These are phyloP conservation scores for Aphidius ervi DNA, from an alignment of 1,140 invertebrate species.

Conservation along the genomic window DNA sequence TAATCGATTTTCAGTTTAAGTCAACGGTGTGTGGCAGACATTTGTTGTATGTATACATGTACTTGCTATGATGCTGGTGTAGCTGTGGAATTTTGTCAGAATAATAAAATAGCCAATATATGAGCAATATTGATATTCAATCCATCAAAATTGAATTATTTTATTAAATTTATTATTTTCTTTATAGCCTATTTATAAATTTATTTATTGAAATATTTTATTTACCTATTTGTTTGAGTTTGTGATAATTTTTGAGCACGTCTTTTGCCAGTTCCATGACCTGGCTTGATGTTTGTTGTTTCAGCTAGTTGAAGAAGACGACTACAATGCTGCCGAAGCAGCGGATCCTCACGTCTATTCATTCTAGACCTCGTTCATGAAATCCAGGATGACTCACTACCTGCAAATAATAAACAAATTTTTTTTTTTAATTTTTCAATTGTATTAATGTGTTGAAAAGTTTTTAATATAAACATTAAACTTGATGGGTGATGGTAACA, in stretches of 20 bases:
- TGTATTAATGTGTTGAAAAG: too few relatives aligned
- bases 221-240: too few relatives aligned
- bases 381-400: conserved; percentile 34
- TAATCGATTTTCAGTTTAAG: conserved; percentile 9
- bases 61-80: background rate
- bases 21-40: background rate
- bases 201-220: background rate
- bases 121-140: background rate
- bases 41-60: background rate
- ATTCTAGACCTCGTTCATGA: conserved; percentile 40
- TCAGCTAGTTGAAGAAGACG: conserved; percentile 50
- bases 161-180: conserved; percentile 1
- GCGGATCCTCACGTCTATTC: conserved; percentile 46
- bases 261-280: conserved; percentile 45
- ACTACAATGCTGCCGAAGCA: conserved; percentile 48
- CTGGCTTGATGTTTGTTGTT: conserved; percentile 47
- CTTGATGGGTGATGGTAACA: background rate
- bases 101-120: background rate
- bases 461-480: too few relatives aligned
- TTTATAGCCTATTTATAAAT: background rate
- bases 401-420: conserved; percentile 27
- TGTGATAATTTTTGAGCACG: conserved; percentile 40
- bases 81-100: conserved; percentile 1
- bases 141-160: background rate
- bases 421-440: background rate